These are phyloP conservation scores for Yponomeuta sedellus DNA, from an alignment of 2,888 invertebrate genomes.

Conservation along the genomic window DNA sequence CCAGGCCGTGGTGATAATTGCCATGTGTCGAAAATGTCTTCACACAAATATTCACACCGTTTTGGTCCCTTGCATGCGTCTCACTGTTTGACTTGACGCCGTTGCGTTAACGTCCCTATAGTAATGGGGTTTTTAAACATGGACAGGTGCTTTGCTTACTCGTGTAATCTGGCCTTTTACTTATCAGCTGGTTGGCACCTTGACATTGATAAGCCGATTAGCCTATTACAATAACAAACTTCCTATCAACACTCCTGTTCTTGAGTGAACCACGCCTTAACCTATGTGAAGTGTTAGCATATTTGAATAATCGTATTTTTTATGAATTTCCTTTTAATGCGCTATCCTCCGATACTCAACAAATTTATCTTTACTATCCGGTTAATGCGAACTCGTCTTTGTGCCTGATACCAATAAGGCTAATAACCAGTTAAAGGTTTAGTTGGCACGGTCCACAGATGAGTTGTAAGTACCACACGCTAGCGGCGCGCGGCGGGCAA, in stretches of 20 bases:
- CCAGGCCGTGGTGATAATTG: slow-evolving; percentile 52
- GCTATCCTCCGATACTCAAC: background rate
- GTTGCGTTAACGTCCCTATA: slow-evolving; percentile 41
- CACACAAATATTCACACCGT: slow-evolving; percentile 54
- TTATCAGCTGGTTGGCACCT: slow-evolving; percentile 4
- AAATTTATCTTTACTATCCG: background rate
- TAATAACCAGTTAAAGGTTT: background rate
- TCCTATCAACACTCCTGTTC: background rate
- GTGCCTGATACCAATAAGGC: background rate
- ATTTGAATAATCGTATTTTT: slow-evolving; percentile 2
- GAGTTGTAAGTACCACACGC: slow-evolving; percentile 14
- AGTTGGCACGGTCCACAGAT: slow-evolving; percentile 10
- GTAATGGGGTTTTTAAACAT: slow-evolving; percentile 14
- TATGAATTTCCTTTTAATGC: background rate
- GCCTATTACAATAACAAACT: background rate
- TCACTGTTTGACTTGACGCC: slow-evolving; percentile 13
- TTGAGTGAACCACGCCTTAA: background rate
- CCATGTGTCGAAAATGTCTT: slow-evolving; percentile 60
- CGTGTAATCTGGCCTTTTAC: slow-evolving; percentile 2
- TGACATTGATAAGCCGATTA: slow-evolving; percentile 3
- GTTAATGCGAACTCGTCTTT: background rate
- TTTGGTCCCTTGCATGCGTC: slow-evolving; percentile 26
- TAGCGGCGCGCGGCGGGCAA: slow-evolving; percentile 13
- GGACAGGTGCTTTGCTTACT: slow-evolving; percentile 14
- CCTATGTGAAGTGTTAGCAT: background rate